Percentiles rank a stretch among this genome's conserved stretches.
These are phyloP conservation scores for Graphium colonna DNA, from an alignment of 2,888 invertebrate species.

Conservation along the genomic window DNA sequence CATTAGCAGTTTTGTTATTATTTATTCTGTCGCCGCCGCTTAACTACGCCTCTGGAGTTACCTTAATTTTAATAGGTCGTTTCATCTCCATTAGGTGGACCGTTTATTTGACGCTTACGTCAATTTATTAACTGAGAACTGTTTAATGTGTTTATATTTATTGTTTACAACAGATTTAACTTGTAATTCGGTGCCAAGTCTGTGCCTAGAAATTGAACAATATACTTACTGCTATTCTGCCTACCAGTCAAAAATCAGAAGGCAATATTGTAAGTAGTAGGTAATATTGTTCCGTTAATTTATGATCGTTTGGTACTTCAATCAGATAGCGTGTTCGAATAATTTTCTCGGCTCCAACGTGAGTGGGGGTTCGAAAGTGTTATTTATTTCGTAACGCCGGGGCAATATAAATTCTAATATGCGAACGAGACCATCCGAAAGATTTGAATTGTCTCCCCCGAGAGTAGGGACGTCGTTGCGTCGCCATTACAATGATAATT, in stretches of 20 bases:
- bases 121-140: neutral
- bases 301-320: too few species aligned
- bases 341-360: too few species aligned
- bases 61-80: conserved; percentile 54
- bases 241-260: too few species aligned
- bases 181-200: too few species aligned
- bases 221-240: too few species aligned
- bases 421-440: conserved; percentile 3
- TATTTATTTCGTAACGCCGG: neutral
- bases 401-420: conserved; percentile 1
- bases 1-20: conserved; percentile 71
- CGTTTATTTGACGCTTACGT: conserved; percentile 17
- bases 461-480: neutral
- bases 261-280: too few species aligned
- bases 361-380: too few species aligned
- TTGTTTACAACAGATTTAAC: too few species aligned
- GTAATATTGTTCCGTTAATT: too few species aligned
- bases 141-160: too few species aligned
- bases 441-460: conserved; percentile 8
- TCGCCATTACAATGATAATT: conserved; percentile 24
- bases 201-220: too few species aligned
- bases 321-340: too few species aligned
- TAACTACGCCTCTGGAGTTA: conserved; percentile 44
- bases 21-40: conserved; percentile 55
- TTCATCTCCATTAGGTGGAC: conserved; percentile 54